phyloP scores from a whole-genome alignment of 2,888 invertebrate species.

The Cremastinae sp. region DNA sequence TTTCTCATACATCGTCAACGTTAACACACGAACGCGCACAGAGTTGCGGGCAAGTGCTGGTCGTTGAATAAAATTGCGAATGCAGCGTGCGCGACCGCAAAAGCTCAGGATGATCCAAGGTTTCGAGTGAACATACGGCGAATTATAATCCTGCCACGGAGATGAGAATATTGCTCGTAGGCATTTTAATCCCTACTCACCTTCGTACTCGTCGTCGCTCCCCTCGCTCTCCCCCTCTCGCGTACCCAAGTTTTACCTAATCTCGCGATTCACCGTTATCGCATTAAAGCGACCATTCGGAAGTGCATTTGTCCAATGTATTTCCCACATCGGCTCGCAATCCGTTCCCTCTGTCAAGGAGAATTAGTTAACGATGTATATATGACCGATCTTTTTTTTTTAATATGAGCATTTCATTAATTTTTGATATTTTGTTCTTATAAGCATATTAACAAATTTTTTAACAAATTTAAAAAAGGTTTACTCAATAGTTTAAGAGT shows the following conservation, averaged over 20 bases:
- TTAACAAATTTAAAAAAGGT: too few species aligned
- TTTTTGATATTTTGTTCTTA: too few species aligned
- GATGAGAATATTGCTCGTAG: constrained; percentile 49
- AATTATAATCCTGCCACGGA: constrained; percentile 52
- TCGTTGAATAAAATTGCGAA: neutral
- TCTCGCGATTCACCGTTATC: constrained; percentile 55
- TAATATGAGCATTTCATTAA: too few species aligned
- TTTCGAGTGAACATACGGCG: constrained; percentile 40
- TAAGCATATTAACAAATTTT: too few species aligned
- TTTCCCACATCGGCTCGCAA: constrained; percentile 33
- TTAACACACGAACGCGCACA: too few species aligned
- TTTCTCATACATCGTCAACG: too few species aligned
- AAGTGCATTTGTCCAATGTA: constrained; percentile 53
- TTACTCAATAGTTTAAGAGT: too few species aligned
- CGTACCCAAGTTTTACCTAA: constrained; percentile 45
- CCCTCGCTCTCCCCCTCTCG: constrained; percentile 32
- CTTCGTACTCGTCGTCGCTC: neutral
- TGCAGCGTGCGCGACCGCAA: neutral
- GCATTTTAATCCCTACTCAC: constrained; percentile 24
- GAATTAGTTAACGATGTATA: too few species aligned
- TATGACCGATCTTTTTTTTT: too few species aligned
- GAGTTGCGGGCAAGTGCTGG: too few species aligned
- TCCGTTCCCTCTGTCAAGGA: constrained; percentile 3
- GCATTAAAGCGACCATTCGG: constrained; percentile 57
- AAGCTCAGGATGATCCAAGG: constrained; percentile 37